Percentiles rank a stretch among this genome's conserved stretches.
Evolutionary conservation across 2,888 invertebrate genomes (phyloP).

Genomic region (Stenodema calcarata): DNA sequence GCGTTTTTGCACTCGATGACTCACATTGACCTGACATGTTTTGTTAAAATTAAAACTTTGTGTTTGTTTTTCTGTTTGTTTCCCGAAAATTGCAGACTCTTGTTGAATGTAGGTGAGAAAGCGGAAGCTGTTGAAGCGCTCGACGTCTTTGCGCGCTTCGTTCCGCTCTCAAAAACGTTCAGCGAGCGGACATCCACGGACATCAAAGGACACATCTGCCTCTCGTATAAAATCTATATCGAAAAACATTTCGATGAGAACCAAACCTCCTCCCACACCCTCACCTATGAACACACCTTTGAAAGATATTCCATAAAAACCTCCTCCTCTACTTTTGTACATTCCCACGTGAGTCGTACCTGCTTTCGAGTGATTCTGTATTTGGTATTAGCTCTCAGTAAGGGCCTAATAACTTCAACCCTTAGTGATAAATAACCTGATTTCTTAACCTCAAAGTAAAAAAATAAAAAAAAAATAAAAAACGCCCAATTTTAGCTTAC

Average conservation of each 20-base stretch:
- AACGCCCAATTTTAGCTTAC: no score
- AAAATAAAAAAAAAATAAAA: no score
- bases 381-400: background rate
- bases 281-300: background rate
- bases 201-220: background rate
- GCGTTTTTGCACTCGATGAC: slow-evolving; percentile 3
- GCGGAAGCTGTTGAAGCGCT: slow-evolving; percentile 39
- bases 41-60: background rate
- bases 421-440: no score
- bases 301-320: background rate
- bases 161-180: slow-evolving; percentile 26
- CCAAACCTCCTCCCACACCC: background rate
- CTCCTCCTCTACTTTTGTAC: background rate
- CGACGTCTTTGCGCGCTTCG: slow-evolving; percentile 18
- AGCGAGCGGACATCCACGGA: background rate
- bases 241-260: background rate
- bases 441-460: no score
- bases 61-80: slow-evolving; percentile 29
- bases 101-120: slow-evolving; percentile 50
- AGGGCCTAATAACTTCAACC: background rate
- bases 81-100: slow-evolving; percentile 35
- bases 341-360: background rate
- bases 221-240: slow-evolving; percentile 2
- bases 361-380: background rate
- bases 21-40: background rate